Evolutionary conservation across 2,113 vertebrate genomes (phyloP), one percentile per base, ranked within the genome.

Genomic region (Microtus oregoni): DNA sequence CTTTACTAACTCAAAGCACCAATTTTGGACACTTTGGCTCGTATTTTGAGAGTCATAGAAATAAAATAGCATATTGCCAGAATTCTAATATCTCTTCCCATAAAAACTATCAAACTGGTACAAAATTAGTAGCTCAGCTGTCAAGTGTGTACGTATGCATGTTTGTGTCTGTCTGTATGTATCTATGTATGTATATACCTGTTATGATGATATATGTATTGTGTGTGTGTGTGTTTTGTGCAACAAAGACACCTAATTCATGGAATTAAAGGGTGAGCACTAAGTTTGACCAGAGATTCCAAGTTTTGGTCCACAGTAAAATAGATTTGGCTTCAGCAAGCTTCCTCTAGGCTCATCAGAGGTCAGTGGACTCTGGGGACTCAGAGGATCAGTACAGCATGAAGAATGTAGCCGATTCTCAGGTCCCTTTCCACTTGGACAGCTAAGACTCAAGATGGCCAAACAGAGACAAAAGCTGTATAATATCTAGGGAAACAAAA

Each of bases 401-500:
- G n/a, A 81, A 47, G 32, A 14, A 24, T 0, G 3, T 9, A 83
- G 24, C 11, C 47, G 41, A 24, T 26, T 82, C 7, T 47, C 5
- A 11, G 44, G 17, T 38, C 7, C 26, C 63, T 92, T 90, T 52
- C 86, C 70, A 52, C 73, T 44, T 38, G 75, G 91, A 91, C 28
- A 73, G 77, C 77, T 67, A 52, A 73, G 67, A 79, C n/a, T 61
- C 24, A 86, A 67, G 72, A 85, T 8, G 73, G 78, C 67, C 55
- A 83, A 58, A 26, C 32, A 50, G 28, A 2, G 76, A 76, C 20
- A 22, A 63, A 72, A 82, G 32, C 89, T 55, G 17, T 20, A 6
- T 63, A 90, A 79, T 20, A 67, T 38, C 63, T 91, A 96, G 92
- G 73, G 79, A 70, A 86, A 50, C 67, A 61, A 76, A 94, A 91